Evolutionary conservation across 2,797 vertebrate species (phyloP).

Genomic region (Pteronotus mesoamericanus): DNA sequence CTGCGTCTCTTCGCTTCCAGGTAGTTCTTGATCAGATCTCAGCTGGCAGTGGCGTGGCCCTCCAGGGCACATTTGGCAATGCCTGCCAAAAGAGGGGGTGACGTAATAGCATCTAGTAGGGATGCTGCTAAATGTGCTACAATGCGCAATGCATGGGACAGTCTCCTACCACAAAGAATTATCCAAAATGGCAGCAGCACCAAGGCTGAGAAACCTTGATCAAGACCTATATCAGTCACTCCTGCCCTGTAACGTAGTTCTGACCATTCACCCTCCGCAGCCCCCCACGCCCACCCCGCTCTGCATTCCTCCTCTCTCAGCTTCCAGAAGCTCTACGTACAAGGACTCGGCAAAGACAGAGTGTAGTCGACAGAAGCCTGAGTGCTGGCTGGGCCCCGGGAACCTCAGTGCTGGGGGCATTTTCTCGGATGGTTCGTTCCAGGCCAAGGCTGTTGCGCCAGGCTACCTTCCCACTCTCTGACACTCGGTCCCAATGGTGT

Average conservation of each 20-base stretch:
- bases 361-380: not conserved
- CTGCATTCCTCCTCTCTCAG: not conserved
- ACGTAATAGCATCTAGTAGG: not conserved
- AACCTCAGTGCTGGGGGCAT: not conserved
- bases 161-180: not conserved
- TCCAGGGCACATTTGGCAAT: not conserved
- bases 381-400: not conserved
- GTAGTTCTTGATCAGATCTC: not conserved
- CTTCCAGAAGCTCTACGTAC: not conserved
- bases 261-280: not conserved
- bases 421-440: not conserved
- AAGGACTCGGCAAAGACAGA: not conserved
- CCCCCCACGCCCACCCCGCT: not conserved
- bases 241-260: not conserved
- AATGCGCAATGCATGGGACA: not conserved
- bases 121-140: not conserved
- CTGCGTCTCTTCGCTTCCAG: not conserved
- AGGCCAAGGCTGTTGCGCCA: fast-evolving
- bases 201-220: not conserved
- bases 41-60: not conserved
- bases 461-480: not conserved
- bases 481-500: not conserved
- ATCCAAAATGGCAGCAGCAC: not conserved
- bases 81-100: not conserved
- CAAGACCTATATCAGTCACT: not conserved